These are phyloP conservation scores for Osedax fenrisi DNA, from an alignment of 2,888 invertebrate genomes.

Conservation along the genomic window DNA sequence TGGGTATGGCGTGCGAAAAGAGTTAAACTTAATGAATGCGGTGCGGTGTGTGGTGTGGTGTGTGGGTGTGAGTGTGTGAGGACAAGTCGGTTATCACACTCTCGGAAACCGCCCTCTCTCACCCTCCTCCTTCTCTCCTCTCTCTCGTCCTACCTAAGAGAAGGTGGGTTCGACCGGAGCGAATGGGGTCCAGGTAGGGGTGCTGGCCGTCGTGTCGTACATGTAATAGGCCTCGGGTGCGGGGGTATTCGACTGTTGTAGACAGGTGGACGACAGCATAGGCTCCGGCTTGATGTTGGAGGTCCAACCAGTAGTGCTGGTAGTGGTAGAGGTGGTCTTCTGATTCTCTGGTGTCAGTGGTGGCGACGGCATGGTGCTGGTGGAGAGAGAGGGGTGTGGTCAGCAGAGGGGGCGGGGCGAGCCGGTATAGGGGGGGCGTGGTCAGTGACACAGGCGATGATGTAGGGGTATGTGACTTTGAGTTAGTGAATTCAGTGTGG, in stretches of 20 bases:
- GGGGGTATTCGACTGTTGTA: no score
- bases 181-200: neutral
- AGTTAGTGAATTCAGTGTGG: no score
- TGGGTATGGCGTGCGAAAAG: no score
- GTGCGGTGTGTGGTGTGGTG: no score
- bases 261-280: neutral
- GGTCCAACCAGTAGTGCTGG: no score
- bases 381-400: no score
- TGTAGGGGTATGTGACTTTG: no score
- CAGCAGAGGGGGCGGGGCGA: no score
- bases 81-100: neutral
- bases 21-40: no score
- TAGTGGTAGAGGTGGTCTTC: neutral
- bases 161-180: neutral
- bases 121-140: neutral
- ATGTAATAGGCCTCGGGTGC: neutral
- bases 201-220: neutral
- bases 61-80: neutral
- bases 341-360: neutral
- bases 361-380: neutral
- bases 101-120: neutral
- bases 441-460: no score
- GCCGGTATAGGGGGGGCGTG: neutral
- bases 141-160: neutral
- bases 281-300: neutral